A percentile compares a stretch with the other conserved stretches of the same genome.
phyloP scores from a whole-genome alignment of 2,797 vertebrate species.

The Gymnothorax reevesii region DNA sequence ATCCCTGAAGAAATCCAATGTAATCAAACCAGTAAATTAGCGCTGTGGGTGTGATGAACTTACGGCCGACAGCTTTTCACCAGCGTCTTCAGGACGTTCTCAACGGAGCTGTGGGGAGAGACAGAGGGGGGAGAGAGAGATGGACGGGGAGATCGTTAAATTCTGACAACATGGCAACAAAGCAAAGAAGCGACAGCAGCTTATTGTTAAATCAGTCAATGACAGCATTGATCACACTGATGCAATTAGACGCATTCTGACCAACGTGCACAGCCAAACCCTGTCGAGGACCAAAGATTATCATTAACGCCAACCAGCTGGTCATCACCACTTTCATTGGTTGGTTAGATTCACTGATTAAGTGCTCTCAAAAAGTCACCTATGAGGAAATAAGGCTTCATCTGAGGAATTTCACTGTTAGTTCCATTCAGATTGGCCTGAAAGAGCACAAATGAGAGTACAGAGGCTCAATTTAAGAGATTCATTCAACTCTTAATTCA shows the following conservation, averaged over 20 bases:
- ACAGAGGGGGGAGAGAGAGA: slow-evolving; percentile 42
- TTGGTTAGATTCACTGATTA: not conserved
- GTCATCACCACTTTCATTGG: not conserved
- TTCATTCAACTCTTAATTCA: not conserved
- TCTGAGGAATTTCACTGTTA: not conserved
- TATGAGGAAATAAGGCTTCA: not conserved
- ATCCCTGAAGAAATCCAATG: not conserved
- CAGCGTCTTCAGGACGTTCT: slow-evolving; percentile 90
- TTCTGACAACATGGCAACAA: slow-evolving; percentile 16
- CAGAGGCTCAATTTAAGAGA: not conserved
- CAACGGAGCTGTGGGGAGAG: slow-evolving; percentile 82
- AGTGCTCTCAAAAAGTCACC: not conserved
- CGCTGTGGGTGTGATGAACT: slow-evolving; percentile 64
- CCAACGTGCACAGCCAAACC: slow-evolving; percentile 66
- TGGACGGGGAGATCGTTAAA: slow-evolving; percentile 44
- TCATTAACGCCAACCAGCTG: not conserved
- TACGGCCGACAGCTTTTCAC: slow-evolving; percentile 97
- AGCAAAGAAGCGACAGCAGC: slow-evolving; percentile 33
- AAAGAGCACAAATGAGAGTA: not conserved
- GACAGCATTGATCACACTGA: slow-evolving; percentile 54
- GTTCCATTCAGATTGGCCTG: not conserved
- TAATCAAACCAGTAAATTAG: not conserved
- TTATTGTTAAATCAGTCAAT: slow-evolving; percentile 49
- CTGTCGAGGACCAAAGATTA: not conserved
- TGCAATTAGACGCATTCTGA: slow-evolving; percentile 63